A percentile compares a stretch with the other conserved stretches of the same genome.
Conservation (phyloP, 2,113 vertebrate genomes). For the Scomber scombrus region DNA sequence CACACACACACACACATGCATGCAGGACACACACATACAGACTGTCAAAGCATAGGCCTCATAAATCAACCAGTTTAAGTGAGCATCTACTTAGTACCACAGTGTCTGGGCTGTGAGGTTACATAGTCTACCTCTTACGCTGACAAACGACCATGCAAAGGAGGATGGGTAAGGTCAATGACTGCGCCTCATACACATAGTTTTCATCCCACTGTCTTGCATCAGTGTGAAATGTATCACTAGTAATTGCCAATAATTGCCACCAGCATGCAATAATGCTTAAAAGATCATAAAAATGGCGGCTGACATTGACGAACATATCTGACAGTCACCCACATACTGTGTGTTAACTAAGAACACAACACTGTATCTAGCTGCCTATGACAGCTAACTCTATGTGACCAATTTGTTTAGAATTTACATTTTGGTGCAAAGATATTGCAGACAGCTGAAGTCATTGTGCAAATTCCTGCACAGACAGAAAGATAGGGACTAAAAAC, state of each 20-base stretch:
- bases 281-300: slow-evolving; percentile 29
- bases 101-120: slow-evolving; percentile 24
- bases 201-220: slow-evolving; percentile 23
- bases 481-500: neutral
- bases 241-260: slow-evolving; percentile 37
- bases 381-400: slow-evolving; percentile 18
- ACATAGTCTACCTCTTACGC: neutral
- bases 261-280: slow-evolving; percentile 19
- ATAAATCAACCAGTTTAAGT: slow-evolving; percentile 42
- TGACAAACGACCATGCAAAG: slow-evolving; percentile 24
- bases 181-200: slow-evolving; percentile 8
- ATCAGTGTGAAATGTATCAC: slow-evolving; percentile 52
- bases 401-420: slow-evolving; percentile 63
- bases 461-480: slow-evolving; percentile 25
- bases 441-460: neutral
- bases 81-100: slow-evolving; percentile 21
- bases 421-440: slow-evolving; percentile 39
- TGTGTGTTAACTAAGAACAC: neutral
- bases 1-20: neutral
- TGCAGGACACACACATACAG: neutral
- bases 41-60: neutral
- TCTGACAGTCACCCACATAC: slow-evolving; percentile 17
- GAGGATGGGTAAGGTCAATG: slow-evolving; percentile 27
- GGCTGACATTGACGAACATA: slow-evolving; percentile 13
- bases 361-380: neutral